These are phyloP conservation scores for Luperina testacea DNA, from an alignment of 2,888 invertebrate species.

Conservation along the genomic window DNA sequence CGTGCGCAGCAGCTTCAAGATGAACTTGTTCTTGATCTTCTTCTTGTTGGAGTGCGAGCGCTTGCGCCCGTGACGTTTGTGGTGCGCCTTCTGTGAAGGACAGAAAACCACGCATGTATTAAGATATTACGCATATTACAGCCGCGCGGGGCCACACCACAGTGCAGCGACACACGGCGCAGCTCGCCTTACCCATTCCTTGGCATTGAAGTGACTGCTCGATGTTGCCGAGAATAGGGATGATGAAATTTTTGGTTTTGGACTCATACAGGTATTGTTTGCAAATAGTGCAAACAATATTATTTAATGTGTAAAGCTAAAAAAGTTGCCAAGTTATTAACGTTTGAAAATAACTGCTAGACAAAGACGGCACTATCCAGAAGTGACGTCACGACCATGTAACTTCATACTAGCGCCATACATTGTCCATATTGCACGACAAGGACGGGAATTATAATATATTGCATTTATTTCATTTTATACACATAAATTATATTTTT, in stretches of 20 bases:
- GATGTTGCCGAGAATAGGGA: too few species aligned
- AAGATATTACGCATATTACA: background rate
- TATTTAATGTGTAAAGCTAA: background rate
- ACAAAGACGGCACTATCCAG: background rate
- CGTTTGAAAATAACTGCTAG: background rate
- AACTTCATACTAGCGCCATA: background rate
- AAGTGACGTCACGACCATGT: background rate
- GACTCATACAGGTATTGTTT: too few species aligned
- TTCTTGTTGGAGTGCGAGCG: slow-evolving; percentile 55
- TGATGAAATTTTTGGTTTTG: too few species aligned
- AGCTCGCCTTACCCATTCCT: too few species aligned
- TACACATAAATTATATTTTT: too few species aligned
- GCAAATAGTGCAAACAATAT: background rate
- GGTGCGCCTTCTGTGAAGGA: slow-evolving; percentile 27
- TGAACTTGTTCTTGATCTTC: slow-evolving; percentile 82
- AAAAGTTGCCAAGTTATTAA: background rate
- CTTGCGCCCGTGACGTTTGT: slow-evolving; percentile 65
- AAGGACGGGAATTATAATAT: too few species aligned
- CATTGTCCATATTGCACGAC: background rate
- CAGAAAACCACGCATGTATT: background rate
- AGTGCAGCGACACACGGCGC: too few species aligned
- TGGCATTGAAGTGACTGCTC: too few species aligned
- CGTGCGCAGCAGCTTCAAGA: slow-evolving; percentile 76
- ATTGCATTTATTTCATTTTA: too few species aligned
- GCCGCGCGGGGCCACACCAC: too few species aligned